Evolutionary conservation across 2,797 vertebrate species (phyloP), one percentile per base, ranked within the genome.

Genomic region (Alfaro cultratus): DNA sequence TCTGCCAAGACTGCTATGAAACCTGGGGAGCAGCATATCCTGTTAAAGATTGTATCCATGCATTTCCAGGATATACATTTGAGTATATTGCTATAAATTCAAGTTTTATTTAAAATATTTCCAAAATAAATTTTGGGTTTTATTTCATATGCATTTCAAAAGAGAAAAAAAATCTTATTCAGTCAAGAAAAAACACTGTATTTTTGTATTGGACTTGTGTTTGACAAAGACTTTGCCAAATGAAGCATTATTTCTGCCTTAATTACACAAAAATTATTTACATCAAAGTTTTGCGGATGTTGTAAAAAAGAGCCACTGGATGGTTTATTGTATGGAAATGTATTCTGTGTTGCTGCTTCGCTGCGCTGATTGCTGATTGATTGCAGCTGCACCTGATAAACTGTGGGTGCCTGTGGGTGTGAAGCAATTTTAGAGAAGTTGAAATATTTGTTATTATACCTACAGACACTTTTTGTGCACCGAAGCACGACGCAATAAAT

Each of bases 361-460:
- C 51, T 74, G 64, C 74, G 36, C 49, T 78, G 68, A 85, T 77
- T 77, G 43, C 73, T 79, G 73, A 82, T 71, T 77, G 80, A 79
- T 74, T 80, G 75, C 57, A n/a, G 13, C 3, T 39, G 31, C 47
- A 8, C 43, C 43, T 73, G 1, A 55, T 70, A 74, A 45, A 51
- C 77, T 81, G 68, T 39, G 47, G 70, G 70, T 82, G 72, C 79
- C 46, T 75, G 70, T 62, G 36, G 77, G 60, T 21, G 2, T 74
- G 43, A 64, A 73, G 62, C 34, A 74, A 83, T 46, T 41, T 41
- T 46, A 43, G 60, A 76, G 64, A 73, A 36, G 23, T 46, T 47
- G 72, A 80, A 78, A 45, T 34, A 55, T 80, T 75, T 80, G 47
- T 26, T 18, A 36, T 18, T 76, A 39, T 78, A 31, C 82, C 51